phyloP scores from a whole-genome alignment of 2,888 invertebrate species.

The Pterobdella sp. region DNA sequence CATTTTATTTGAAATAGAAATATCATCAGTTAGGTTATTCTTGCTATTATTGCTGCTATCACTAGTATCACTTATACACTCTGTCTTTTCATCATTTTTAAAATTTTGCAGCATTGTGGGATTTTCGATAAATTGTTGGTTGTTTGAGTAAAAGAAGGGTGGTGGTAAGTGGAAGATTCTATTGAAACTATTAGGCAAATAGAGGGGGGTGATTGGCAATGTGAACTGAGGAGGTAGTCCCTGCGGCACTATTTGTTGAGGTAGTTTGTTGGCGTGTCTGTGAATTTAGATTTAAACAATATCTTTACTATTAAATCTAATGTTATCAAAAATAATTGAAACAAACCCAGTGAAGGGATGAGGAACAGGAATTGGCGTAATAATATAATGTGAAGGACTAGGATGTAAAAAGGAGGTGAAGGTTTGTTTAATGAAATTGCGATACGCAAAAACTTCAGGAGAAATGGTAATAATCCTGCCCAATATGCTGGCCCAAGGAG shows the following conservation, averaged over 20 bases:
- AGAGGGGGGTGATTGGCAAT: background rate
- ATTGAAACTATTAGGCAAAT: background rate
- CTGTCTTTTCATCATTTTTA: background rate
- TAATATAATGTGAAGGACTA: background rate
- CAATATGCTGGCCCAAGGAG: conserved; percentile 28
- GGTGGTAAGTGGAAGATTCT: background rate
- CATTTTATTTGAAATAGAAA: too few relatives aligned
- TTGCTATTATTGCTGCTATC: background rate
- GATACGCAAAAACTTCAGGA: conserved; percentile 28
- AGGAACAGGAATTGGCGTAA: background rate
- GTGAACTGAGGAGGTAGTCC: background rate
- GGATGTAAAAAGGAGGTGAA: conserved; percentile 12
- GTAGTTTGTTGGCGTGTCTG: background rate
- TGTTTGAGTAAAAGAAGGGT: background rate
- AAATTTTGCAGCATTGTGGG: background rate
- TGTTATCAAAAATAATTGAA: too few relatives aligned
- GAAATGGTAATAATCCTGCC: conserved; percentile 28
- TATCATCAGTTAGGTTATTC: too few relatives aligned
- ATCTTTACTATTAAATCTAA: too few relatives aligned
- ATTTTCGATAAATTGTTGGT: background rate
- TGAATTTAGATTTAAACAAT: too few relatives aligned
- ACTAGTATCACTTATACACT: background rate
- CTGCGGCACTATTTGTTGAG: background rate
- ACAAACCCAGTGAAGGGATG: background rate
- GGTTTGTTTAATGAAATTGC: conserved; percentile 20